These are phyloP conservation scores for Magallana angulata DNA, from an alignment of 1,140 invertebrate genomes.

Conservation along the genomic window DNA sequence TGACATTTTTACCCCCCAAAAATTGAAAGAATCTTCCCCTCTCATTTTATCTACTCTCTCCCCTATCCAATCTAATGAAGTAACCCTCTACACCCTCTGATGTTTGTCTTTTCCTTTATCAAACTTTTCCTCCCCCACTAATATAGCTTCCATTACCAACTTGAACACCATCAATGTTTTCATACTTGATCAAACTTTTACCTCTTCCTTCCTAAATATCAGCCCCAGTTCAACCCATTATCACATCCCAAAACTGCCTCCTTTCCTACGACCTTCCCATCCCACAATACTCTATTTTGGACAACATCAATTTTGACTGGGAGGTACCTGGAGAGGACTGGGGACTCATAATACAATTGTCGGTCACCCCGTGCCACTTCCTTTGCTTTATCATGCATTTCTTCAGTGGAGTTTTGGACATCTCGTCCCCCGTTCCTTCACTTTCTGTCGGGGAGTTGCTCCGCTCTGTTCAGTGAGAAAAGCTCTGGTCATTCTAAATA, in stretches of 20 bases:
- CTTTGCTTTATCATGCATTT: conserved; percentile 12
- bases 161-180: too few species aligned
- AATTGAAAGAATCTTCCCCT: too few species aligned
- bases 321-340: conserved; percentile 30
- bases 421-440: conserved; percentile 80
- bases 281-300: neutral
- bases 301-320: conserved; percentile 3
- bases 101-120: too few species aligned
- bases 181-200: too few species aligned
- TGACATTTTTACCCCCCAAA: too few species aligned
- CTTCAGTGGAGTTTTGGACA: conserved; percentile 54
- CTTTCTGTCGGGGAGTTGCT: conserved; percentile 81
- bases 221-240: neutral
- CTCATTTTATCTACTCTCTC: too few species aligned
- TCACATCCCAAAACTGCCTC: neutral
- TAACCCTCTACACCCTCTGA: too few species aligned
- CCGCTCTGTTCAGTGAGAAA: conserved; percentile 60
- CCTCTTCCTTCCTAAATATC: too few species aligned
- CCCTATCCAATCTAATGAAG: too few species aligned
- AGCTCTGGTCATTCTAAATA: neutral
- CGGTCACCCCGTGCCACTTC: conserved; percentile 21
- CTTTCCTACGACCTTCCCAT: neutral
- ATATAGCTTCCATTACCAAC: too few species aligned
- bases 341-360: conserved; percentile 27
- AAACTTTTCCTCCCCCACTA: too few species aligned